These are phyloP conservation scores for Echeneis naucrates DNA, from an alignment of 2,797 vertebrate genomes.

Conservation along the genomic window DNA sequence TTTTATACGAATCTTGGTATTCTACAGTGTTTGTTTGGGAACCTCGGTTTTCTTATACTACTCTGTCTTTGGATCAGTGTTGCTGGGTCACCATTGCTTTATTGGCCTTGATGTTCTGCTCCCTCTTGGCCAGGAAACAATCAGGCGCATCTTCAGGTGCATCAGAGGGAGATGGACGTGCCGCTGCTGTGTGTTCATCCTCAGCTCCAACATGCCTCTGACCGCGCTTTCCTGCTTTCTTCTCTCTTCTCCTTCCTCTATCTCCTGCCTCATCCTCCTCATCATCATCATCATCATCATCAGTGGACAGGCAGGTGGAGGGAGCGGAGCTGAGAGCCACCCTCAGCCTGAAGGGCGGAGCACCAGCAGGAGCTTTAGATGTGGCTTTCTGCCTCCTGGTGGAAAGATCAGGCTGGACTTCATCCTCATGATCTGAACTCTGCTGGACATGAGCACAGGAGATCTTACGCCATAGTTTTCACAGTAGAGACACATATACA, in stretches of 20 bases:
- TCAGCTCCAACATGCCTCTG: conserved; percentile 46
- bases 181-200: conserved; percentile 35
- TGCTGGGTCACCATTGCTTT: conserved; percentile 83
- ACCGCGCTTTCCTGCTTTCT: conserved; percentile 2
- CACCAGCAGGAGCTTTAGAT: conserved; percentile 25
- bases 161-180: conserved; percentile 37
- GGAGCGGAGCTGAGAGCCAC: conserved; percentile 65
- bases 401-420: conserved; percentile 21
- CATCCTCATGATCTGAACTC: conserved; percentile 42
- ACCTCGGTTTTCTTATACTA: too few relatives aligned
- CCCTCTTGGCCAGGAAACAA: conserved; percentile 81
- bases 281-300: too few relatives aligned
- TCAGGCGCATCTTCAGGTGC: conserved; percentile 48
- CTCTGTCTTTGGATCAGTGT: fast-evolving
- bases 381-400: conserved; percentile 8
- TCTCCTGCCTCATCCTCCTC: conserved; percentile 5
- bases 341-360: conserved; percentile 71
- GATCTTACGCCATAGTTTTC: background rate
- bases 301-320: conserved; percentile 8
- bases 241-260: conserved; percentile 4
- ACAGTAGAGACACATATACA: background rate
- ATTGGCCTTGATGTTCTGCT: conserved; percentile 85
- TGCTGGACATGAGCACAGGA: conserved; percentile 10
- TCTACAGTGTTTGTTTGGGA: background rate
- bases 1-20: background rate